A percentile compares a stretch with the other conserved stretches of the same genome.
These are phyloP conservation scores for Lepidurus apus DNA, from an alignment of 1,140 invertebrate genomes.

Conservation along the genomic window DNA sequence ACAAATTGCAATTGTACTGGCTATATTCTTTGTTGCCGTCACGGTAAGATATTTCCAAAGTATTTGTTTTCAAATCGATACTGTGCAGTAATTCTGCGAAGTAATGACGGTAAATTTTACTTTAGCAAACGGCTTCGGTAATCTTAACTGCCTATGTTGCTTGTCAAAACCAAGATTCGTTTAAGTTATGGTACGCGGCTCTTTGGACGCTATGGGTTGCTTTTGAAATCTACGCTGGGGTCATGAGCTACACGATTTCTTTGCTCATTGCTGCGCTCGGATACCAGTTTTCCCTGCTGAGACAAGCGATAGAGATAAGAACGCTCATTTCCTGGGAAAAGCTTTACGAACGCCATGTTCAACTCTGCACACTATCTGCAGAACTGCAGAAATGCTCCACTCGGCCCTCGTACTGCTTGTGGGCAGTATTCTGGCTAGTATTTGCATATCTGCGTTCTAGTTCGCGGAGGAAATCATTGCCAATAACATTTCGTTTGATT, in stretches of 20 bases:
- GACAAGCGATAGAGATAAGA: neutral
- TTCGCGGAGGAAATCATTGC: neutral
- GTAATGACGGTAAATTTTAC: too few species aligned
- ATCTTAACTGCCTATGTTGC: too few species aligned
- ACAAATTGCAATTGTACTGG: too few species aligned
- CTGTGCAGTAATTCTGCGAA: too few species aligned
- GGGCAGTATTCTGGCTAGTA: neutral
- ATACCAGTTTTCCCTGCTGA: neutral
- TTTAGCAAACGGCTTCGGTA: too few species aligned
- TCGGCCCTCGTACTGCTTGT: neutral
- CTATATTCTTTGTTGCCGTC: too few species aligned
- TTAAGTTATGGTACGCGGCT: neutral
- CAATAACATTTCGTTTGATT: too few species aligned
- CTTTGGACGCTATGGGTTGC: neutral
- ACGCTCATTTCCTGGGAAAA: neutral
- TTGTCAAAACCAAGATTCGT: too few species aligned
- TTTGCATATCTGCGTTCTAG: neutral
- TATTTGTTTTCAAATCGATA: too few species aligned
- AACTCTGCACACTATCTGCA: neutral
- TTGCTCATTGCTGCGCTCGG: neutral
- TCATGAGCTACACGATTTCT: neutral
- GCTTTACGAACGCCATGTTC: neutral
- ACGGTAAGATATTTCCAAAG: too few species aligned
- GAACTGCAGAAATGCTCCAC: neutral
- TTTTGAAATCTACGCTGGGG: neutral